Conservation (phyloP, 2,888 invertebrate species). For the Ophion obscuratus region DNA sequence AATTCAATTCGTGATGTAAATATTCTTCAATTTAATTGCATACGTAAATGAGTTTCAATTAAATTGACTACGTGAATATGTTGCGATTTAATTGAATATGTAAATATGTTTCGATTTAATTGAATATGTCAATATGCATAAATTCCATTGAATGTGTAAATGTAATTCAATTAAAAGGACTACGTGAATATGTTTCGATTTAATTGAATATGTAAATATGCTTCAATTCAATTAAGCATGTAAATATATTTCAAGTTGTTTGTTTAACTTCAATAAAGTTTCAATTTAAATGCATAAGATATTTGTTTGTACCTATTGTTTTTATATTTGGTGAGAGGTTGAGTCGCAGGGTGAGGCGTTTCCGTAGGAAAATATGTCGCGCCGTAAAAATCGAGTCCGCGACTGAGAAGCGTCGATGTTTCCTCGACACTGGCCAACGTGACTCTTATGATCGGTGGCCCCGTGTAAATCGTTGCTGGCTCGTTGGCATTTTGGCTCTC, state of each 20-base stretch:
- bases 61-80: too few relatives aligned
- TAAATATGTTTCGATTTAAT: background rate
- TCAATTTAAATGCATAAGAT: background rate
- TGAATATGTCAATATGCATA: background rate
- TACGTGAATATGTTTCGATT: background rate
- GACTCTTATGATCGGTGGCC: slow-evolving; percentile 83
- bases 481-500: slow-evolving; percentile 81
- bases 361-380: slow-evolving; percentile 95
- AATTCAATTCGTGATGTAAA: too few relatives aligned
- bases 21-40: too few relatives aligned
- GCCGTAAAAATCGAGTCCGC: slow-evolving; percentile 94
- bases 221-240: background rate
- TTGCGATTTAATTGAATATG: background rate
- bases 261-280: background rate
- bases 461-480: slow-evolving; percentile 82
- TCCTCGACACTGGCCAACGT: slow-evolving; percentile 84
- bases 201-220: background rate
- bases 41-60: too few relatives aligned
- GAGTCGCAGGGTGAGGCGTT: slow-evolving; percentile 87
- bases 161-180: background rate
- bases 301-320: slow-evolving; percentile 79
- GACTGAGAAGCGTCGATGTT: slow-evolving; percentile 89
- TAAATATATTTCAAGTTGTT: background rate
- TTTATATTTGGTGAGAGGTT: slow-evolving; percentile 81
- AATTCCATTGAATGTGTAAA: background rate